These are phyloP conservation scores for Drosophila picticornis DNA, from an alignment of 2,888 invertebrate genomes.

Conservation along the genomic window DNA sequence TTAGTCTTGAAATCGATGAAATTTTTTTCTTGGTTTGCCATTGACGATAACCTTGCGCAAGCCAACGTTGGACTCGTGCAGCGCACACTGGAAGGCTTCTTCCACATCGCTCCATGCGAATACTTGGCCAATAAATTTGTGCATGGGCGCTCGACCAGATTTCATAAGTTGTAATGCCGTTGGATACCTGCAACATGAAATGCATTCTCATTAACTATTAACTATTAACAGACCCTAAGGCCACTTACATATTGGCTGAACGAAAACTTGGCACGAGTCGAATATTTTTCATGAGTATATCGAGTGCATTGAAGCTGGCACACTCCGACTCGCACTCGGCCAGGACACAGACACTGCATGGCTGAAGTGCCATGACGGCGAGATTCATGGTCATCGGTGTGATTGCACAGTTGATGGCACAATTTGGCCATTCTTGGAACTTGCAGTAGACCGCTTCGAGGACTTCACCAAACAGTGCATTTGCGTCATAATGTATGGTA, in stretches of 20 bases:
- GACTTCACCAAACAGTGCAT: constrained; percentile 54
- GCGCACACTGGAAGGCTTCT: constrained; percentile 71
- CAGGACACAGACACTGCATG: constrained; percentile 75
- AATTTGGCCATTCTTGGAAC: constrained; percentile 71
- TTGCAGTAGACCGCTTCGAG: constrained; percentile 61
- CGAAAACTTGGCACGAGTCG: constrained; percentile 78
- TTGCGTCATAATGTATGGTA: constrained; percentile 60
- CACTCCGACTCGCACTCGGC: constrained; percentile 81
- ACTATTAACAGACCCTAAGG: not conserved
- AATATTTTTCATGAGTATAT: constrained; percentile 81
- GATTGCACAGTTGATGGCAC: constrained; percentile 79
- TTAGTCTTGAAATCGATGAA: not conserved
- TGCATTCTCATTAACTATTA: not conserved
- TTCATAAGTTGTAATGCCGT: constrained; percentile 76
- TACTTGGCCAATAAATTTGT: constrained; percentile 62
- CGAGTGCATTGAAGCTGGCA: constrained; percentile 78
- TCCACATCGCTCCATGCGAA: constrained; percentile 62
- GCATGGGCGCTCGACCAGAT: constrained; percentile 67
- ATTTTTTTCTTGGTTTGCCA: constrained; percentile 28
- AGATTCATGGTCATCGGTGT: constrained; percentile 79
- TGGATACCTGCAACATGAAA: constrained; percentile 69
- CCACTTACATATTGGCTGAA: constrained; percentile 78
- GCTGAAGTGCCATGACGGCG: constrained; percentile 74
- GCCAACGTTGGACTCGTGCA: constrained; percentile 74
- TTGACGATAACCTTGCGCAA: constrained; percentile 74